A percentile compares a stretch with the other conserved stretches of the same genome.
Conservation (phyloP, 2,797 vertebrate genomes). For the Eupleurogrammus muticus region DNA sequence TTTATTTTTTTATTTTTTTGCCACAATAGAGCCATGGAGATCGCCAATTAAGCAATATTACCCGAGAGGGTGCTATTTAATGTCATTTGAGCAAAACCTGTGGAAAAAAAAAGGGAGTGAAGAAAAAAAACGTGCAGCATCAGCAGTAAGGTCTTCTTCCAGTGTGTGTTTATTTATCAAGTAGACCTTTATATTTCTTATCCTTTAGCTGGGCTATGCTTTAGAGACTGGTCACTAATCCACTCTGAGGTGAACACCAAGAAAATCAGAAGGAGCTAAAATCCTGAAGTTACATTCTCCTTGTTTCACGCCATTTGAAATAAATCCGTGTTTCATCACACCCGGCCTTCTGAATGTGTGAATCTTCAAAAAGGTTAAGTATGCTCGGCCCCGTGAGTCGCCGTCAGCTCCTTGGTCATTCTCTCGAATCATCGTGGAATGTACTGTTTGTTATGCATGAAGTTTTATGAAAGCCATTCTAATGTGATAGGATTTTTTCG, state of each 20-base stretch:
- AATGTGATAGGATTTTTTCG: background rate
- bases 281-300: conserved; percentile 39
- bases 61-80: too few relatives aligned
- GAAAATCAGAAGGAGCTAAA: conserved; percentile 37
- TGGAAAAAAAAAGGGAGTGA: too few relatives aligned
- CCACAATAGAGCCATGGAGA: too few relatives aligned
- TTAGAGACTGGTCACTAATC: too few relatives aligned
- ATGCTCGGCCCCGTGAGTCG: conserved; percentile 22
- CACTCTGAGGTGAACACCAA: too few relatives aligned
- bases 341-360: background rate
- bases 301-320: conserved; percentile 45
- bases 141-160: too few relatives aligned
- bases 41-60: too few relatives aligned
- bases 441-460: background rate
- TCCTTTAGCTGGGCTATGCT: conserved; percentile 3
- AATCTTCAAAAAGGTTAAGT: background rate
- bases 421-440: background rate
- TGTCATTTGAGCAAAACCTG: too few relatives aligned
- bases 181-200: too few relatives aligned
- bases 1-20: too few relatives aligned
- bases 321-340: background rate
- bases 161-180: too few relatives aligned
- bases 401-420: background rate
- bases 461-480: background rate
- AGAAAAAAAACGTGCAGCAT: too few relatives aligned